These are phyloP conservation scores for Caenorhabditis wallacei DNA, from an alignment of 2,888 invertebrate species.

Conservation along the genomic window DNA sequence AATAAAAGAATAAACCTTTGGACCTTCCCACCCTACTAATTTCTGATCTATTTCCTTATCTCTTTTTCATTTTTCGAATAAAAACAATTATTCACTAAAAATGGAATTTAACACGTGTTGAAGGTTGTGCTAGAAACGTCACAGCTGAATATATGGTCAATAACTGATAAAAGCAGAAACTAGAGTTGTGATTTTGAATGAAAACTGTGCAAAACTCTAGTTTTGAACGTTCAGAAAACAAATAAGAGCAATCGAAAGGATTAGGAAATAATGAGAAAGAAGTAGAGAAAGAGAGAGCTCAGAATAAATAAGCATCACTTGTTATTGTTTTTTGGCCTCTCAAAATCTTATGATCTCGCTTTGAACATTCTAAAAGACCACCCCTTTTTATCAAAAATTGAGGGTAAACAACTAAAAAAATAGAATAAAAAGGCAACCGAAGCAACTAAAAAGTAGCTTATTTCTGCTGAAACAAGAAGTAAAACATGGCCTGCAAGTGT, in stretches of 20 bases:
- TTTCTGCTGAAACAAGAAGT: slow-evolving; percentile 28
- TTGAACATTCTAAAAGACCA: slow-evolving; percentile 54
- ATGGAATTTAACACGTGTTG: slow-evolving; percentile 50
- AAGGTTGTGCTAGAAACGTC: slow-evolving; percentile 43
- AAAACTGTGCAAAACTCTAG: slow-evolving; percentile 6
- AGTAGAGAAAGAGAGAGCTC: neutral
- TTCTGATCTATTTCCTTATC: slow-evolving; percentile 29
- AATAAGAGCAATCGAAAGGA: slow-evolving; percentile 1
- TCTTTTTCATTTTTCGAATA: slow-evolving; percentile 13
- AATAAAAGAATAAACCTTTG: neutral
- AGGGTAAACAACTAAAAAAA: slow-evolving; percentile 41
- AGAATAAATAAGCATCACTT: slow-evolving; percentile 23
- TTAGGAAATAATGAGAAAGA: slow-evolving; percentile 10
- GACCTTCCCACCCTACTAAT: slow-evolving; percentile 37
- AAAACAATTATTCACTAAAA: slow-evolving; percentile 20
- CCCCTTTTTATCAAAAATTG: slow-evolving; percentile 41
- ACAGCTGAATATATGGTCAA: slow-evolving; percentile 9
- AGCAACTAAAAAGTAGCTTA: slow-evolving; percentile 2
- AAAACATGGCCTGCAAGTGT: slow-evolving; percentile 54
- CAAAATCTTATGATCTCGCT: slow-evolving; percentile 26
- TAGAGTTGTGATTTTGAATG: slow-evolving; percentile 23
- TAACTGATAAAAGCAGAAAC: slow-evolving; percentile 48
- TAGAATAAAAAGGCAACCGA: slow-evolving; percentile 24
- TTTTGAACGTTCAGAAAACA: slow-evolving; percentile 21
- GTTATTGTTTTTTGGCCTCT: slow-evolving; percentile 26